These are phyloP conservation scores for Psilopsiagon aymara DNA, from an alignment of 2,113 vertebrate genomes.

Conservation along the genomic window DNA sequence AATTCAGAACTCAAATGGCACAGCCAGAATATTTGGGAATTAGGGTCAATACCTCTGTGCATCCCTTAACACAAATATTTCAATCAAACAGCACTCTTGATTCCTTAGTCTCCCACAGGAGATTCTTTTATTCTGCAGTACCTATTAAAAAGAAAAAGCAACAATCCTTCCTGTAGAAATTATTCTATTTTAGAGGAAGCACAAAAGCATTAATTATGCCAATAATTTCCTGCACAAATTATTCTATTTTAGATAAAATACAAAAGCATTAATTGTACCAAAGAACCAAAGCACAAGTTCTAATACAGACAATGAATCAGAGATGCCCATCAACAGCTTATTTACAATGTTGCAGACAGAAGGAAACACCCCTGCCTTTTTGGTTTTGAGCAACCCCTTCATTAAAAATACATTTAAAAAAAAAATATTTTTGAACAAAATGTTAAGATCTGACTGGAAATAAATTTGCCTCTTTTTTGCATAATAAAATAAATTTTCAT, in stretches of 20 bases:
- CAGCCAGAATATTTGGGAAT: background rate
- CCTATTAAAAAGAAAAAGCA: background rate
- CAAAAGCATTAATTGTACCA: background rate
- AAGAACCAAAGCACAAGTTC: background rate
- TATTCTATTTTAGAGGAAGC: background rate
- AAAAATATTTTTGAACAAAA: background rate
- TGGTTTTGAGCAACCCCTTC: background rate
- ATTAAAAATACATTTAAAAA: background rate
- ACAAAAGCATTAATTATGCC: background rate
- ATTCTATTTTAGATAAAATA: background rate
- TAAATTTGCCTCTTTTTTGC: background rate
- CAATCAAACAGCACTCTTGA: background rate
- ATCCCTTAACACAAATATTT: background rate
- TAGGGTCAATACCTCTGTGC: background rate
- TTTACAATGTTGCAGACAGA: background rate
- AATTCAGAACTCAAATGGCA: background rate
- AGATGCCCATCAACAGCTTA: fast-evolving
- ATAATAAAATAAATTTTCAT: background rate
- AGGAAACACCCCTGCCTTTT: background rate
- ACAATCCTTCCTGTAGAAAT: background rate
- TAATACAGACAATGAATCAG: background rate
- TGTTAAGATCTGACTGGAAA: background rate
- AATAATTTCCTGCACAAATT: background rate
- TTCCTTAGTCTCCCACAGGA: background rate
- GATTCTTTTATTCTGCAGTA: background rate